phyloP scores from a whole-genome alignment of 2,113 vertebrate genomes.

The Centropristis striata region DNA sequence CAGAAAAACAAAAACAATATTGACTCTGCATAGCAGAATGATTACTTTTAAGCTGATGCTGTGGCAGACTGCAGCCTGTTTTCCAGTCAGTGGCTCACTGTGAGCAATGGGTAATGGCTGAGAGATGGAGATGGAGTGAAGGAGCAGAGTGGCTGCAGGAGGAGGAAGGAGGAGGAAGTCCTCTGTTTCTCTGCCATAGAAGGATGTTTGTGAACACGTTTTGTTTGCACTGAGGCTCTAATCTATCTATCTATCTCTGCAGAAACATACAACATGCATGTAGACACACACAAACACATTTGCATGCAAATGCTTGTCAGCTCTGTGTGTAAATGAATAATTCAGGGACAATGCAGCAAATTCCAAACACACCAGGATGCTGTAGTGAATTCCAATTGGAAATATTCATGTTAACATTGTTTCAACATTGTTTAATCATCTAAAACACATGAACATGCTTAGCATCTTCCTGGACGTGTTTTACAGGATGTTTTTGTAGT shows the following conservation, averaged over 20 bases:
- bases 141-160: slow-evolving; percentile 43
- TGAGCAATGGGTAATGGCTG: slow-evolving; percentile 53
- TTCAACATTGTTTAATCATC: slow-evolving; percentile 31
- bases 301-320: slow-evolving; percentile 31
- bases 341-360: slow-evolving; percentile 59
- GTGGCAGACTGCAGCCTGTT: slow-evolving; percentile 53
- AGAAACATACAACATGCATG: slow-evolving; percentile 12
- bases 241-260: not conserved
- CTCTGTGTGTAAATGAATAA: slow-evolving; percentile 64
- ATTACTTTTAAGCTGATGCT: slow-evolving; percentile 60
- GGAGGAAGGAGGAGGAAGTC: slow-evolving; percentile 49
- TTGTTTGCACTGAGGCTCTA: too few relatives aligned
- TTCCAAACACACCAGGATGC: slow-evolving; percentile 8
- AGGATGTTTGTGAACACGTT: slow-evolving; percentile 45
- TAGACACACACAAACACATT: slow-evolving; percentile 2
- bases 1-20: slow-evolving; percentile 30
- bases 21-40: slow-evolving; percentile 54
- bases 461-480: not conserved
- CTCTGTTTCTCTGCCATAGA: slow-evolving; percentile 59
- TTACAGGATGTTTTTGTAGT: not conserved
- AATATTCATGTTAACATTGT: slow-evolving; percentile 37
- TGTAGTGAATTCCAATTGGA: slow-evolving; percentile 41
- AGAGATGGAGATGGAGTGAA: slow-evolving; percentile 57
- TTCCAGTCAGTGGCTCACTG: slow-evolving; percentile 67
- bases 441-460: slow-evolving; percentile 1